phyloP scores from a whole-genome alignment of 2,888 invertebrate genomes.

The Penaeus monodon region DNA sequence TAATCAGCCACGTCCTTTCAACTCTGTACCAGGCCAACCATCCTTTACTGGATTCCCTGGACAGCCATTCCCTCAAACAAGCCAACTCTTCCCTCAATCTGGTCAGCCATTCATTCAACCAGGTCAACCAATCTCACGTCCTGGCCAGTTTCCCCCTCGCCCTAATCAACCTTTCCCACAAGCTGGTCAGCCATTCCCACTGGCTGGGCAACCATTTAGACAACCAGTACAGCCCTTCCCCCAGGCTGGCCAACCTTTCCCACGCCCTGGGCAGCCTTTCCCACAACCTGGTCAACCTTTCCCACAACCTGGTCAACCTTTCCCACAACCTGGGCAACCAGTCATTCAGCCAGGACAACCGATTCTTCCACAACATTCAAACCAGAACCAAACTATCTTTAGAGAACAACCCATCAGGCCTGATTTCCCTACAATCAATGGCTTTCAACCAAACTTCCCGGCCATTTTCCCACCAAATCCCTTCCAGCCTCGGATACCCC shows the following conservation, averaged over 20 bases:
- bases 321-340: conserved; percentile 29
- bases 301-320: conserved; percentile 5
- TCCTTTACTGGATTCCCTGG: conserved; percentile 11
- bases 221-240: conserved; percentile 20
- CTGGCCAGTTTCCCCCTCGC: not conserved
- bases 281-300: conserved; percentile 17
- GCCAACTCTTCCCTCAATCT: not conserved
- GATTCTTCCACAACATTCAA: conserved; percentile 2
- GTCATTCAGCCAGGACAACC: not conserved
- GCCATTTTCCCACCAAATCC: no score
- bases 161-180: conserved; percentile 13
- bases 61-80: conserved; percentile 15
- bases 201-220: not conserved
- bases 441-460: no score
- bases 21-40: not conserved
- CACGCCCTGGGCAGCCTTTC: conserved; percentile 4
- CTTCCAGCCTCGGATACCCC: no score
- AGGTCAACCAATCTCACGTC: conserved; percentile 3
- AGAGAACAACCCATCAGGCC: not conserved
- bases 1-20: conserved; percentile 12
- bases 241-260: conserved; percentile 14
- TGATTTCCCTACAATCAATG: no score
- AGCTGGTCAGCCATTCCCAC: not conserved
- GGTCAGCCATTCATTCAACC: conserved; percentile 17
- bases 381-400: conserved; percentile 23